Percentiles rank a stretch among this genome's conserved stretches.
Conservation (phyloP, 2,797 vertebrate species). For the Coracias cyanogaster region DNA sequence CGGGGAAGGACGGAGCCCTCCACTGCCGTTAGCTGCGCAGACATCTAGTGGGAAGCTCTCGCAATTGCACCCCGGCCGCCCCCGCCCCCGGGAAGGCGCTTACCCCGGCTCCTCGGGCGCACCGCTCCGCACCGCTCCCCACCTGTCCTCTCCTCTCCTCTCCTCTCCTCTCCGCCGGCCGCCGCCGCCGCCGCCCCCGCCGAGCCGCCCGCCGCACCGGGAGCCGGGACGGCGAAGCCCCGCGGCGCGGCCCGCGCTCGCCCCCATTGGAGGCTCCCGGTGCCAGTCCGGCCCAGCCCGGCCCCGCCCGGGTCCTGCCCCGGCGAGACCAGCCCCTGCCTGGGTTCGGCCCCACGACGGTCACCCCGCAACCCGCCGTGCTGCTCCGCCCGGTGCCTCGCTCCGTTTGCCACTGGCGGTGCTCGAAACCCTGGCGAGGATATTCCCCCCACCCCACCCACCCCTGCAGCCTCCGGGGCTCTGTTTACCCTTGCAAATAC, state of each 20-base stretch:
- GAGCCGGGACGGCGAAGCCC: not conserved
- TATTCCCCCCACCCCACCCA: not conserved
- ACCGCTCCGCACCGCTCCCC: not conserved
- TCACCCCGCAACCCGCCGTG: not conserved
- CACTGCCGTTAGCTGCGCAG: conserved; percentile 78
- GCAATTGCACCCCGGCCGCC: conserved; percentile 75
- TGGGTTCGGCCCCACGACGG: not conserved
- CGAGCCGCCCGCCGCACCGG: not conserved
- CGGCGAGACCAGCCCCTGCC: not conserved
- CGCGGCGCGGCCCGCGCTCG: not conserved
- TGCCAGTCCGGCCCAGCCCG: not conserved
- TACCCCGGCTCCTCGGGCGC: not conserved
- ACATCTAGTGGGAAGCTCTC: conserved; percentile 82
- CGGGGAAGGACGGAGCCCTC: not conserved
- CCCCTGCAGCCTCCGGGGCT: not conserved
- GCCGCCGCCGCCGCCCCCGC: not conserved
- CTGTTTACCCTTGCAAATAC: conserved; percentile 24
- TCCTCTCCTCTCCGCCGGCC: not conserved
- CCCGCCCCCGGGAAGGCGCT: not conserved
- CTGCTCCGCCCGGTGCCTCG: not conserved
- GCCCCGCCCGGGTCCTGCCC: not conserved
- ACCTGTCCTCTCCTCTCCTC: not conserved
- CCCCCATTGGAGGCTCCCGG: not conserved
- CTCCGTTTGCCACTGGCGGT: not conserved
- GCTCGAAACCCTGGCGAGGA: not conserved